These are phyloP conservation scores for Nymphalis c-album DNA, from an alignment of 2,888 invertebrate species.

Conservation along the genomic window DNA sequence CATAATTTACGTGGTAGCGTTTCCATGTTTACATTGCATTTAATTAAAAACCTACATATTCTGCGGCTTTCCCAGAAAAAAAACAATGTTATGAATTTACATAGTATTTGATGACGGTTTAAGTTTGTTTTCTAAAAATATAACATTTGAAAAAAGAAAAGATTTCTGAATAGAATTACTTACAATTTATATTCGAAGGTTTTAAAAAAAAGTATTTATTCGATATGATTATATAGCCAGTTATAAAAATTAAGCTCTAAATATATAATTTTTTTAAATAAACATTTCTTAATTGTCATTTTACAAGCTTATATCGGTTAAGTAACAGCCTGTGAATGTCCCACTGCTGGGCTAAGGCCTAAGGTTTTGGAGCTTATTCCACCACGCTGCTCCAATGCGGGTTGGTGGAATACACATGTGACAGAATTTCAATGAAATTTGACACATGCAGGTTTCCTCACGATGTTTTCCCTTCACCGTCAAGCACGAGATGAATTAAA, in stretches of 20 bases:
- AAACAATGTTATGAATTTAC: slow-evolving; percentile 28
- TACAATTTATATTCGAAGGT: not conserved
- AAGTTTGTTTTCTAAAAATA: slow-evolving; percentile 9
- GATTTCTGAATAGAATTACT: not conserved
- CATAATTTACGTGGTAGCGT: slow-evolving; percentile 53
- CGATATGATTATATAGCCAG: no score
- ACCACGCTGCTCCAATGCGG: no score
- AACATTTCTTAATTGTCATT: not conserved
- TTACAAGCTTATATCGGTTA: not conserved
- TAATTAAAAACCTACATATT: slow-evolving; percentile 65
- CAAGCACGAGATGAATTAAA: no score
- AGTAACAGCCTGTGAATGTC: no score
- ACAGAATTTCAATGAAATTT: no score
- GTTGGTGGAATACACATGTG: no score
- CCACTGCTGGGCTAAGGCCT: no score
- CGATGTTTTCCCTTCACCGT: no score
- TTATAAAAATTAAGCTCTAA: no score
- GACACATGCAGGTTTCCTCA: no score
- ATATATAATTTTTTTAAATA: no score
- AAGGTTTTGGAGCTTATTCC: no score
- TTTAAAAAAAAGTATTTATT: not conserved
- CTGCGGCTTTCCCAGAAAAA: slow-evolving; percentile 34
- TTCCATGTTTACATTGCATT: slow-evolving; percentile 65
- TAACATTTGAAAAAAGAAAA: not conserved
- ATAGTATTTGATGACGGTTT: slow-evolving; percentile 19